Evolutionary conservation across 1,140 invertebrate genomes (phyloP), one percentile per base, ranked within the genome.

Genomic region (Plutomurus gul): DNA sequence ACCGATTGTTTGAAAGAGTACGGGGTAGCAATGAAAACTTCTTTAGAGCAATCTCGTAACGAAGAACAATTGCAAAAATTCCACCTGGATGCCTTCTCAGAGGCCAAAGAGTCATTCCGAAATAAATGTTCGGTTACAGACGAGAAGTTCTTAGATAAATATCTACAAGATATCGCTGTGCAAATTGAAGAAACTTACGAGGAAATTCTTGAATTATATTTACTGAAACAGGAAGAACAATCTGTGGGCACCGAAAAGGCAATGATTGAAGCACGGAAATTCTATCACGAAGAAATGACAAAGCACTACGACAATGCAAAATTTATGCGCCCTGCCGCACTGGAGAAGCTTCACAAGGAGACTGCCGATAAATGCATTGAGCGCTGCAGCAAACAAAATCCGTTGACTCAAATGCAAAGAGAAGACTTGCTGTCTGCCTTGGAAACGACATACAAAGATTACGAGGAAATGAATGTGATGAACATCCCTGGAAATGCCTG

Each of bases 401-500:
- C 46, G 1, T n/a, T 49, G 1, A 49, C 46, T 49, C 4, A 8
- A 13, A 8, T 47, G 10, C 46, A 49, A 20, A 49, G 20, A n/a
- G 46, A 49, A 18, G 46, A 49, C n/a, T n/a, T 49, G 1, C 16
- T 18, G 1, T 3, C 4, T 7, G 20, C n/a, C 8, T 20, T 49
- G n/a, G 18, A 18, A 49, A n/a, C 20, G 6, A 49, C 46, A 1
- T 49, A 49, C 46, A 49, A 20, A 49, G 6, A 49, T 3, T 49
- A 49, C n/a, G 46, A 49, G n/a, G 46, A 49, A 18, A 2, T 7
- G 1, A 49, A 49, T 20, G 46, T 18, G 3, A 7, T 2, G 46
- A 49, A 49, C 20, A n/a, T 49, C 8, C 46, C 46, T 49, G 18
- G n/a, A 7, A 18, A 49, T 49, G n/a, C 46, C 1, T 90, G 91